These are phyloP conservation scores for Chymomyza costata DNA, from an alignment of 1,140 invertebrate species.

Conservation along the genomic window DNA sequence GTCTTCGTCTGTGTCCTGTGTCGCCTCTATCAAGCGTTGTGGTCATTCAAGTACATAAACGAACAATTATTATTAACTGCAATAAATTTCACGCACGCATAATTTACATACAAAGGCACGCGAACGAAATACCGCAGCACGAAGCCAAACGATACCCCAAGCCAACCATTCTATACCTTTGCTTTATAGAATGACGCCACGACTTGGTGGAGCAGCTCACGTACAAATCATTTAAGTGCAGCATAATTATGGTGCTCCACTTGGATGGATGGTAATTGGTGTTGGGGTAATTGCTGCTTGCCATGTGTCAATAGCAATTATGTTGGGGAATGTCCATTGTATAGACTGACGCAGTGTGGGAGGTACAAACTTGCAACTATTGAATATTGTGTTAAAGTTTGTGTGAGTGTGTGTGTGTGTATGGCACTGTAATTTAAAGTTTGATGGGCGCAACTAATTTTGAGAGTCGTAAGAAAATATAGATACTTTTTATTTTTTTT, in stretches of 20 bases:
- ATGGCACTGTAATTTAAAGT: too few species aligned
- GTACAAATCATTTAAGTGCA: constrained; percentile 72
- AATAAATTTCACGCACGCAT: constrained; percentile 73
- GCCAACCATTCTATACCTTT: background rate
- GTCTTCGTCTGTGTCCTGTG: constrained; percentile 19
- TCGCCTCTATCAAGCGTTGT: too few species aligned
- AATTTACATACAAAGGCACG: constrained; percentile 63
- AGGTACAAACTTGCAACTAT: too few species aligned
- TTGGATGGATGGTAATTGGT: constrained; percentile 18
- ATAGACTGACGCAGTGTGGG: too few species aligned
- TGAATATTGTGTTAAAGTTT: background rate
- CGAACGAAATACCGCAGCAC: constrained; percentile 25
- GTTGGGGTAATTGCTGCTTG: background rate
- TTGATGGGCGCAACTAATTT: too few species aligned
- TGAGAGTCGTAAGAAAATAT: too few species aligned
- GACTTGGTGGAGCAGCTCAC: constrained; percentile 27
- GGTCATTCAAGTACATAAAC: constrained; percentile 58
- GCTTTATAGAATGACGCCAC: too few species aligned
- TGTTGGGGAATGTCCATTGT: too few species aligned
- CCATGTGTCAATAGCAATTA: constrained; percentile 59
- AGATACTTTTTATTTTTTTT: too few species aligned
- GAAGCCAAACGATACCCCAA: background rate
- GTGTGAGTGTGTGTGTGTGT: constrained; percentile 1
- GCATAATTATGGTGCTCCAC: constrained; percentile 57
- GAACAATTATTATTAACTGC: constrained; percentile 73